Base-by-base conservation (phyloP, 2,888 invertebrate genomes). In the Brenthis daphne region DNA sequence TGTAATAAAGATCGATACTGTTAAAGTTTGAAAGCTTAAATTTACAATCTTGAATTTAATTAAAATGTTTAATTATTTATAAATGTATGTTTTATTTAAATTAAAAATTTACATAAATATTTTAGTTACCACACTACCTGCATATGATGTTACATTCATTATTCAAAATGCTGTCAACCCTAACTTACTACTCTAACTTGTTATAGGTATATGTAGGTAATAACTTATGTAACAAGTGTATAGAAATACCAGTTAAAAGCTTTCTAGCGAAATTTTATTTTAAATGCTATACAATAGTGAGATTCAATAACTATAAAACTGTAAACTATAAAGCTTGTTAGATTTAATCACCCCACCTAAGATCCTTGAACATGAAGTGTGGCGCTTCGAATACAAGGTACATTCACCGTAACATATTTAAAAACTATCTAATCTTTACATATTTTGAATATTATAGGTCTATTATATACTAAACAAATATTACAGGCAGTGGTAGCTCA, bases 221-320 rank as follows among this genome's bases (percentile, higher is more conserved):
- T 20, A 60, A 47, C 47, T 14, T 24, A 14, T 48, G 48, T 60
- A 60, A 50, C 37, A 43, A 43, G 8, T 43, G 8, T 50, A 29
- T 29, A 24, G 29, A 65, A 16, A 29, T 54, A 29, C 11, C 16
- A 13, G 16, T 60, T 75, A 69, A 74, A 76, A 74, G 72, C 70
- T 70, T 75, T 70, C 58, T 71, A 69, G 72, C 73, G 63, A 75
- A 75, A 70, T 66, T 65, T 63, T 37, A 67, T 75, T 73, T 70
- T 51, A 71, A 73, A 57, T 51, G 33, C 53, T 67, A 20, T 48
- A 66, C 70, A 68, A 66, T 70, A 71, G 70, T 73, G 64, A 68
- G 69, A 69, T 72, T 70, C 74, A 75, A 77, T 75, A 75, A 73
- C 75, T 74, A 77, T 77, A 77, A 77, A 77, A 75, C 64, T 12